Evolutionary conservation across 2,113 vertebrate species (phyloP).

Genomic region (Mobula hypostoma): DNA sequence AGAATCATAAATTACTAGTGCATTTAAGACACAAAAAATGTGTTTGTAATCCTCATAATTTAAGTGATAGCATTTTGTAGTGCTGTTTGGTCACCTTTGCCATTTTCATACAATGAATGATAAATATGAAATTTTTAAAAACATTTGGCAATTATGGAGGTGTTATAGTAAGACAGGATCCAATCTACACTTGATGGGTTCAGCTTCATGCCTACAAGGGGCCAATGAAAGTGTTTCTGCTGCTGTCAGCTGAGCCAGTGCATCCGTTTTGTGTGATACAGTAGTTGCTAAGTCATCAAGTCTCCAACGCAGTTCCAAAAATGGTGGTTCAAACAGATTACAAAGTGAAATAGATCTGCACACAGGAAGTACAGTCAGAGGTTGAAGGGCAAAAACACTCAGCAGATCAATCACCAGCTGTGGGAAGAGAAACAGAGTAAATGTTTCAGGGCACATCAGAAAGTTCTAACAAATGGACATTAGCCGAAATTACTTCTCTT

Average conservation of each 20-base stretch:
- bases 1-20: too few relatives aligned
- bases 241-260: background rate
- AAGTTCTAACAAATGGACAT: too few relatives aligned
- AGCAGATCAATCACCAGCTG: too few relatives aligned
- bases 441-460: too few relatives aligned
- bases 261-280: background rate
- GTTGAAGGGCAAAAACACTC: too few relatives aligned
- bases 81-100: background rate
- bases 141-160: background rate
- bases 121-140: background rate
- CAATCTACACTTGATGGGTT: background rate
- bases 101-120: background rate
- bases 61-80: too few relatives aligned
- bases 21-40: background rate
- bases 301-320: background rate
- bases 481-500: too few relatives aligned
- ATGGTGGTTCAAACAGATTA: background rate
- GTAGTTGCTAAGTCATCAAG: background rate
- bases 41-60: background rate
- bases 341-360: background rate
- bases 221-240: background rate
- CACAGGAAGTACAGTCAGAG: background rate
- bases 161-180: background rate
- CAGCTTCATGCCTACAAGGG: background rate
- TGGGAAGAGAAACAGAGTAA: too few relatives aligned